These are phyloP conservation scores for Melieria omissa DNA, from an alignment of 2,888 invertebrate species.

Conservation along the genomic window DNA sequence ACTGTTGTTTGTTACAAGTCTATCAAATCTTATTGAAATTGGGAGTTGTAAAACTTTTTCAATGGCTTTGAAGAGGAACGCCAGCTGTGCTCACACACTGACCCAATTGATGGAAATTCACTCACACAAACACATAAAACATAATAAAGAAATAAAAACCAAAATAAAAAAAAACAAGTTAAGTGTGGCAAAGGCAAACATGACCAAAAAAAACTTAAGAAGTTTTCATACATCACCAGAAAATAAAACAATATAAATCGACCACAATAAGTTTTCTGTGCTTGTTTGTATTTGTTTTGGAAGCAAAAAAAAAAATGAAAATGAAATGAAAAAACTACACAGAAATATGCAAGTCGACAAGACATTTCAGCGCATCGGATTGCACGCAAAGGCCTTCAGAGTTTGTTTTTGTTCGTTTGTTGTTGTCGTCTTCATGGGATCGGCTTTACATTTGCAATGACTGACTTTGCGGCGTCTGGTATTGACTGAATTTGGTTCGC, in stretches of 20 bases:
- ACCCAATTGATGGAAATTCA: constrained; percentile 28
- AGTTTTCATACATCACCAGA: not conserved
- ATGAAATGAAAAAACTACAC: no score
- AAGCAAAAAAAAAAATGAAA: not conserved
- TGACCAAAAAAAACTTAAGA: constrained; percentile 3
- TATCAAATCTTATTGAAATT: constrained; percentile 23
- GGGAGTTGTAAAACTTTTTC: constrained; percentile 21
- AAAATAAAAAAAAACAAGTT: not conserved
- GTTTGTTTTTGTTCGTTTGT: no score
- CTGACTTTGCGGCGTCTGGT: no score
- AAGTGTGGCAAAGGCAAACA: not conserved
- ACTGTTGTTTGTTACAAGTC: not conserved
- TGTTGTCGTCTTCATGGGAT: no score
- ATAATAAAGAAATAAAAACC: not conserved
- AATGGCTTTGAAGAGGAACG: not conserved
- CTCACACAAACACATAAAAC: not conserved
- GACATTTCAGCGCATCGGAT: no score
- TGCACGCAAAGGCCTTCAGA: no score
- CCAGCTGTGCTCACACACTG: constrained; percentile 18
- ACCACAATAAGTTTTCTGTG: not conserved
- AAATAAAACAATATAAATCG: not conserved
- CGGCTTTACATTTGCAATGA: no score
- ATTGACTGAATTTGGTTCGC: no score
- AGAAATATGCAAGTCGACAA: no score
- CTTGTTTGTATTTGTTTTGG: not conserved